Percentiles rank a stretch among this genome's conserved stretches.
These are phyloP conservation scores for Frieseomelitta varia DNA, from an alignment of 1,140 invertebrate genomes.

Conservation along the genomic window DNA sequence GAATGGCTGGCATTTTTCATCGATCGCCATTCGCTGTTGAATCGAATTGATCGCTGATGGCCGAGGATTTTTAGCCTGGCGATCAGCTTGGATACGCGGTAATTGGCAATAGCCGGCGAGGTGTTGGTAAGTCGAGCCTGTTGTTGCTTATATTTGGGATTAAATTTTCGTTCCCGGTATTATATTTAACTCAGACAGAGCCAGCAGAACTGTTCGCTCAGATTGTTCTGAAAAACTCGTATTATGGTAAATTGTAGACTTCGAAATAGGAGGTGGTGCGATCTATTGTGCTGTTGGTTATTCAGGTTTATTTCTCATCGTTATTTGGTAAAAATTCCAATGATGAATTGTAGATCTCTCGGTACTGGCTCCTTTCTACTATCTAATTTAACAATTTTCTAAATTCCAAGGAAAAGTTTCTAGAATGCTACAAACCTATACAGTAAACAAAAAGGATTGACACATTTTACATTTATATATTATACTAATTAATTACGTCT, in stretches of 20 bases:
- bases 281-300: too few species aligned
- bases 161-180: neutral
- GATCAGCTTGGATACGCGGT: neutral
- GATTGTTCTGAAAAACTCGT: neutral
- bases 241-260: neutral
- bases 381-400: too few species aligned
- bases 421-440: too few species aligned
- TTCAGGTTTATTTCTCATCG: neutral
- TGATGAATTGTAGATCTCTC: neutral
- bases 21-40: neutral
- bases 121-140: neutral
- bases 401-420: too few species aligned
- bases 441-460: too few species aligned
- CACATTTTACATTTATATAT: too few species aligned
- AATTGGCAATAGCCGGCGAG: neutral
- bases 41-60: constrained; percentile 1
- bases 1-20: neutral
- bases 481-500: too few species aligned
- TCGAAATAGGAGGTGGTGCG: too few species aligned
- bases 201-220: neutral
- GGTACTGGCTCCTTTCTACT: too few species aligned
- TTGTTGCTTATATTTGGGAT: neutral
- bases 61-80: neutral
- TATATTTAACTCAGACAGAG: neutral
- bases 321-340: neutral